Base-by-base conservation (phyloP, 2,888 invertebrate genomes). In the Ectobius pallidus region DNA sequence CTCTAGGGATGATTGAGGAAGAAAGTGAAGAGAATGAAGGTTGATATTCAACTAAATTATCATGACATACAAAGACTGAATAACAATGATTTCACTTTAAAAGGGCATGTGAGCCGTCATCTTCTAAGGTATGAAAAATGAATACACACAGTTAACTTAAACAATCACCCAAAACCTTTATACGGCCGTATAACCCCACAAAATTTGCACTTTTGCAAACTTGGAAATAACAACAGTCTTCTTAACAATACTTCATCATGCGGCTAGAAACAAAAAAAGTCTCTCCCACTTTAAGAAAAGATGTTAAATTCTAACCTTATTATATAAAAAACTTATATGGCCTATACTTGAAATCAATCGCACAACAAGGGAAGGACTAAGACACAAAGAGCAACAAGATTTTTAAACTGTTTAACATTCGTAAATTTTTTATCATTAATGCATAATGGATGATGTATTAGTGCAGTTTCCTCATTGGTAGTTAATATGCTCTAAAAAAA, bases 191-290 rank as follows among this genome's bases (percentile, higher is more conserved):
- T 3, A 1, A 22, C 14, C 25, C 52, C 3, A 46, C 20, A 14
- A n/a, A 52, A 25, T 52, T 52, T 52, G 22, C 52, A 52, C 25
- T 2, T 52, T 14, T n/a, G n/a, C n/a, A n/a, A n/a, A n/a, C n/a
- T n/a, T n/a, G n/a, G n/a, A n/a, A n/a, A 25, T 30, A 55, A 30
- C n/a, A 58, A 58, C 32, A 58, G 58, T 58, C 58, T 58, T 58
- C 27, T 30, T 58, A 27, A 58, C n/a, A 16, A 14, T 30, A n/a
- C 58, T 58, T n/a, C 58, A 58, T 14, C 27, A 25, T 58, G 18
- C 58, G 27, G 25, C 30, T 58, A 58, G 32, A 16, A 58, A 58
- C 27, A 16, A 1, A 4, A 16, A 1, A 4, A 22, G 27, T 58
- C 58, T 58, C 30, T 58, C 58, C 58, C 32, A 30, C 27, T 25